Evolutionary conservation across 2,113 vertebrate species (phyloP), one percentile per base, ranked within the genome.

Genomic region (Lepisosteus oculatus): DNA sequence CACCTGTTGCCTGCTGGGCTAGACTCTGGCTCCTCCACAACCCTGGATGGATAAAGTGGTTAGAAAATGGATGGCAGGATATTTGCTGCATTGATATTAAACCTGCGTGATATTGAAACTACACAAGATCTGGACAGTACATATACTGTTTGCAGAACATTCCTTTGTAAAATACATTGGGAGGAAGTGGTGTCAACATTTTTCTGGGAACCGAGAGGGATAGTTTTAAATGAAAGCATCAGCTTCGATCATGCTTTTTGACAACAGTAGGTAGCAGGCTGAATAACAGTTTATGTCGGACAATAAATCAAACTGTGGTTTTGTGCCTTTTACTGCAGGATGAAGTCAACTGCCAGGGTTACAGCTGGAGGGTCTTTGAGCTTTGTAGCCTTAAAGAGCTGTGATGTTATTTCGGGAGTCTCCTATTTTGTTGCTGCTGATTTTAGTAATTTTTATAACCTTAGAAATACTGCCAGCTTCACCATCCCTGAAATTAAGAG

Each of bases 401-500:
- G 56, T 59, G 56, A 59, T 59, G 7, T 59, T 12, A 11, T 8
- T n/a, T 8, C n/a, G 11, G 12, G 56, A n/a, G 56, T 4, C 56
- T 14, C 11, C 13, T n/a, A 13, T 59, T 59, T 51, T 51, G 56
- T 59, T 8, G 56, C 56, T 4, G 56, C 56, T 3, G 0, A 3
- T 29, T 45, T 70, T 17, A 1, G 44, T 15, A 0, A 7, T 67
- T 1, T 29, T 29, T 66, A 29, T 0, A 2, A 71, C 12, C 61
- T 73, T 11, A 57, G 68, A 70, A 73, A 8, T 51, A 11, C 9
- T 41, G 73, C 42, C 80, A 70, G 56, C 17, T 67, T 75, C 61
- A 5, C 1, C 41, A 0, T 41, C 17, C 3, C 59, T 69, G 56
- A 68, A 69, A 12, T 59, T 59, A 13, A 59, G 11, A 59, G 56